phyloP scores from a whole-genome alignment of 2,113 vertebrate species.

The Balaeniceps rex region DNA sequence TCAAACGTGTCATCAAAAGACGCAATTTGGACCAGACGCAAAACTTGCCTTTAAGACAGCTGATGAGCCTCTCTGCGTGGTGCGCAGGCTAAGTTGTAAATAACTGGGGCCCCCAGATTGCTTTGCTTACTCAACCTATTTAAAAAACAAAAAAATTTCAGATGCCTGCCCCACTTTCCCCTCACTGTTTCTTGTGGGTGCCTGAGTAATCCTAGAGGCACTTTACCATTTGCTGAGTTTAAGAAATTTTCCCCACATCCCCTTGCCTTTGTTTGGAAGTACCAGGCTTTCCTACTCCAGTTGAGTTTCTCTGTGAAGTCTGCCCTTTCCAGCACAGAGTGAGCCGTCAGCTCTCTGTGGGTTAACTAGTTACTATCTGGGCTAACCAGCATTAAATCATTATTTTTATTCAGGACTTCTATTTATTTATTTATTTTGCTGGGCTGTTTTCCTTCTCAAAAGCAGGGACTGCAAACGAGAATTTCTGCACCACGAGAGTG shows the following conservation, averaged over 20 bases:
- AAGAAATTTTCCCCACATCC: background rate
- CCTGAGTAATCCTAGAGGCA: constrained; percentile 36
- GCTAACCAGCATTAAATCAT: background rate
- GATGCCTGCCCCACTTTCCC: constrained; percentile 11
- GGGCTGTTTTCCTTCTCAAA: background rate
- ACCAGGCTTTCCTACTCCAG: background rate
- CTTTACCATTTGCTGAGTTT: constrained; percentile 56
- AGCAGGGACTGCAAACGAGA: background rate
- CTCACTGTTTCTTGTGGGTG: constrained; percentile 51
- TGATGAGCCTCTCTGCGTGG: background rate
- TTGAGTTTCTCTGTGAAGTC: background rate
- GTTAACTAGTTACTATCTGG: background rate
- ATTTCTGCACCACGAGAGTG: background rate
- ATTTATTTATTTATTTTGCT: background rate
- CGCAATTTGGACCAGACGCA: background rate
- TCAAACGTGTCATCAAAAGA: background rate
- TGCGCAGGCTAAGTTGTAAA: background rate
- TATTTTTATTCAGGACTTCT: background rate
- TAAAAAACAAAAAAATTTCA: constrained; percentile 1
- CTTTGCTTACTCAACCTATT: constrained; percentile 37
- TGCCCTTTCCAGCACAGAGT: background rate
- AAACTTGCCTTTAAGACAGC: background rate
- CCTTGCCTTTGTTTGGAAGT: background rate
- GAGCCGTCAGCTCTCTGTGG: background rate
- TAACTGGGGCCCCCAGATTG: background rate